A percentile compares a stretch with the other conserved stretches of the same genome.
Evolutionary conservation across 2,797 vertebrate genomes (phyloP).

Genomic region (Thunnus albacares): DNA sequence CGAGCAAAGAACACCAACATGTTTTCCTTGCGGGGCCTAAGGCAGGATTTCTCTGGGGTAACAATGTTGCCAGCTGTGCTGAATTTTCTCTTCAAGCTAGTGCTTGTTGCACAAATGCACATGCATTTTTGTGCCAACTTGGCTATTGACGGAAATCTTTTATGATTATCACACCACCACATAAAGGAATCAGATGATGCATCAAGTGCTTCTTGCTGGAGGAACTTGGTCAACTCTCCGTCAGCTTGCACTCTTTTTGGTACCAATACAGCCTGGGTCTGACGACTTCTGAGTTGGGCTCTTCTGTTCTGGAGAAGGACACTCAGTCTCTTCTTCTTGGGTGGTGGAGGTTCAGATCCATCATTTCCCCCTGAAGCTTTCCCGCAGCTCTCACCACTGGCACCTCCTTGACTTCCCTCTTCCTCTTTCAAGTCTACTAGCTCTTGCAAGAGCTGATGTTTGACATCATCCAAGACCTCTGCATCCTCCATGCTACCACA

Average conservation of each 20-base stretch:
- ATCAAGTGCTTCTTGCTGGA: slow-evolving; percentile 38
- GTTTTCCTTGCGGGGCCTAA: slow-evolving; percentile 26
- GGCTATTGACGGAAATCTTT: slow-evolving; percentile 31
- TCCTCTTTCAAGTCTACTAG: slow-evolving; percentile 1
- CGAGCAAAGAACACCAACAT: slow-evolving; percentile 39
- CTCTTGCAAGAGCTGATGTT: slow-evolving; percentile 22
- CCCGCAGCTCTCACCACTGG: slow-evolving; percentile 3
- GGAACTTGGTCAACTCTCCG: slow-evolving; percentile 39
- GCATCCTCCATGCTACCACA: slow-evolving; percentile 3
- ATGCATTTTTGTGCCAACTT: slow-evolving; percentile 48
- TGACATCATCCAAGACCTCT: slow-evolving; percentile 31
- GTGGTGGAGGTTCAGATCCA: not conserved
- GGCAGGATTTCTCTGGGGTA: slow-evolving; percentile 30
- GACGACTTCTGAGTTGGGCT: too few relatives aligned
- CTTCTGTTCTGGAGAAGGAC: slow-evolving; percentile 20
- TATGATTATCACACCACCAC: slow-evolving; percentile 52
- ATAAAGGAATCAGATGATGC: slow-evolving; percentile 37
- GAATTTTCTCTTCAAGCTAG: slow-evolving; percentile 37
- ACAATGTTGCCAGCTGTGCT: slow-evolving; percentile 42
- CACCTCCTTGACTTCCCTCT: not conserved
- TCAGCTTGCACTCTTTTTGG: slow-evolving; percentile 19
- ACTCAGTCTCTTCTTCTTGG: slow-evolving; percentile 17
- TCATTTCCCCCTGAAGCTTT: not conserved
- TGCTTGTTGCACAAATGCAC: slow-evolving; percentile 45
- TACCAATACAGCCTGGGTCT: too few relatives aligned